A percentile compares a stretch with the other conserved stretches of the same genome.
Evolutionary conservation across 1,140 invertebrate genomes (phyloP).

Genomic region (Uloborus diversus): DNA sequence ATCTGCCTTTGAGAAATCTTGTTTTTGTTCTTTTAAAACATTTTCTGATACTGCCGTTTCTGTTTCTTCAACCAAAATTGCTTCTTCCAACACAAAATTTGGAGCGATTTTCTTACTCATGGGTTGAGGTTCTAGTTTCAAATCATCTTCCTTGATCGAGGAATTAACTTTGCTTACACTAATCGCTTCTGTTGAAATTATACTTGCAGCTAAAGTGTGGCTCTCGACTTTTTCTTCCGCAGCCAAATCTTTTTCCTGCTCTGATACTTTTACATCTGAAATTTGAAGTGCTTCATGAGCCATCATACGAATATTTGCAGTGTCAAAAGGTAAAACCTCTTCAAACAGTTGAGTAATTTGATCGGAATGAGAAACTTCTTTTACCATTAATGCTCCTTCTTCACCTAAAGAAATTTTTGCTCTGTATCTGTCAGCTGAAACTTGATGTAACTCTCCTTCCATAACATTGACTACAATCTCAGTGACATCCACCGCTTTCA

Average conservation of each 20-base stretch:
- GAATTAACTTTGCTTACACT: conserved; percentile 29
- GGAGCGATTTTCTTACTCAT: conserved; percentile 46
- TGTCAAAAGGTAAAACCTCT: conserved; percentile 1
- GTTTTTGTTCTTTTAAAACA: conserved; percentile 50
- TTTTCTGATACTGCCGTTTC: conserved; percentile 54
- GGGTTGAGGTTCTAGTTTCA: conserved; percentile 31
- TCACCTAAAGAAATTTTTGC: conserved; percentile 9
- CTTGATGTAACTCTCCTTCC: conserved; percentile 24
- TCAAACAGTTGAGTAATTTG: neutral
- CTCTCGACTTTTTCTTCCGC: neutral
- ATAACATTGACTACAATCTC: conserved; percentile 30
- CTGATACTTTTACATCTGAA: conserved; percentile 5
- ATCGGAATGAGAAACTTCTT: conserved; percentile 16
- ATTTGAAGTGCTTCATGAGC: conserved; percentile 38
- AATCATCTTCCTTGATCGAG: conserved; percentile 34
- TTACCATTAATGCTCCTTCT: conserved; percentile 21
- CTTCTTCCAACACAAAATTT: conserved; percentile 42
- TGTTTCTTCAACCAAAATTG: conserved; percentile 57
- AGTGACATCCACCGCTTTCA: conserved; percentile 26
- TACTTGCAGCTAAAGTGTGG: neutral
- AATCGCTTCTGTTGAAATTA: conserved; percentile 24
- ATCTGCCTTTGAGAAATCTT: conserved; percentile 21
- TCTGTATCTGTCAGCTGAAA: neutral
- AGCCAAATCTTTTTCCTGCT: conserved; percentile 25
- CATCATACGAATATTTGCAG: neutral